Conservation (phyloP, 2,113 vertebrate species). For the Alexandromys fortis region DNA sequence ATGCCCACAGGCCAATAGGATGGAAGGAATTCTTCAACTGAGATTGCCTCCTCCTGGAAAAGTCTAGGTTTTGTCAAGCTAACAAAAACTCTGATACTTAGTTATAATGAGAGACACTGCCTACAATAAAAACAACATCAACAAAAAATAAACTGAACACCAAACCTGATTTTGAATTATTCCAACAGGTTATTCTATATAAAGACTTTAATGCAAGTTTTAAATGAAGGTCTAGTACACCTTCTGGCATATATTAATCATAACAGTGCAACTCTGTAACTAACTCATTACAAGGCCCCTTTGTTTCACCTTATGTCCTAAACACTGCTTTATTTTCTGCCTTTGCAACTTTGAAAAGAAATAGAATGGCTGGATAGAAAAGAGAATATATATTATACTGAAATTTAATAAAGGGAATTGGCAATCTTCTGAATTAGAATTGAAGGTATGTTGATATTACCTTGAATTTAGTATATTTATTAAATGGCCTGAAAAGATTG, state of each 20-base stretch:
- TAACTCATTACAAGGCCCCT: neutral
- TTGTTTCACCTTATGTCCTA: constrained; percentile 34
- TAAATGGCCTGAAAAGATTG: constrained; percentile 21
- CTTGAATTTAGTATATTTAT: constrained; percentile 42
- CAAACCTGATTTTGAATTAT: constrained; percentile 19
- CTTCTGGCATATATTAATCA: neutral
- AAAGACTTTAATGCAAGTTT: constrained; percentile 47
- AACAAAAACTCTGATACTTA: neutral
- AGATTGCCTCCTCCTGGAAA: neutral
- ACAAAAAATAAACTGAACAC: neutral
- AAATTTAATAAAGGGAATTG: constrained; percentile 64
- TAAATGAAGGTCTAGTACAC: constrained; percentile 19
- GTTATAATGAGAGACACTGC: neutral
- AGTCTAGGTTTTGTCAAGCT: neutral
- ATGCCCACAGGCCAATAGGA: neutral
- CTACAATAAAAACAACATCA: neutral
- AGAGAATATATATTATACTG: neutral
- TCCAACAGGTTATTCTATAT: neutral
- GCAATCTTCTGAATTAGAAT: constrained; percentile 49
- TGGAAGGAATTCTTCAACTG: neutral
- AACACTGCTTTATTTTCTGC: constrained; percentile 58
- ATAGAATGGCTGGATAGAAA: constrained; percentile 21
- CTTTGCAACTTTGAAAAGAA: constrained; percentile 55
- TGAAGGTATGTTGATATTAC: constrained; percentile 30
- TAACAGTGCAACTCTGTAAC: constrained; percentile 12